A percentile compares a stretch with the other conserved stretches of the same genome.
phyloP scores from a whole-genome alignment of 2,113 vertebrate genomes.

The Rhinoptilus africanus region DNA sequence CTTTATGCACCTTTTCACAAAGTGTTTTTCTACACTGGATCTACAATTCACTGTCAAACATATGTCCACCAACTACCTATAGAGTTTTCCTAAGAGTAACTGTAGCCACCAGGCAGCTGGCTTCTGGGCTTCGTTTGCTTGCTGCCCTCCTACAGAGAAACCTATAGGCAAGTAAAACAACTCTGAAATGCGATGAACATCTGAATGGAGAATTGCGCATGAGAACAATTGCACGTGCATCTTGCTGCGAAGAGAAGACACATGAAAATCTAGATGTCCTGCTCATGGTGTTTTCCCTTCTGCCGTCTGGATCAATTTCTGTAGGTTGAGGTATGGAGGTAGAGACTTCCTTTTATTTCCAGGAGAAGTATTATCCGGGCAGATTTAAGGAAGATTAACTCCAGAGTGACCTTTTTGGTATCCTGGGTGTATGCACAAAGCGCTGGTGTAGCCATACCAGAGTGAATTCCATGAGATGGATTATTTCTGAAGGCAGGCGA shows the following conservation, averaged over 20 bases:
- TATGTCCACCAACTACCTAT: not conserved
- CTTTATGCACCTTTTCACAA: not conserved
- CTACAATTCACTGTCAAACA: not conserved
- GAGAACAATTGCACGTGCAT: not conserved
- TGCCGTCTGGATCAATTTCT: not conserved
- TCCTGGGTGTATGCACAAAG: not conserved
- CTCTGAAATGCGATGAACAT: fast-evolving
- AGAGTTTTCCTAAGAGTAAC: not conserved
- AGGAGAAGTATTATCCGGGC: not conserved
- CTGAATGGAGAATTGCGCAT: not conserved
- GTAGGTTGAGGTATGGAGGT: not conserved
- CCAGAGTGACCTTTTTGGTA: not conserved
- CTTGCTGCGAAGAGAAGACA: not conserved
- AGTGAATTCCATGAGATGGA: not conserved
- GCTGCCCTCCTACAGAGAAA: not conserved
- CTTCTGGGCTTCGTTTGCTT: not conserved
- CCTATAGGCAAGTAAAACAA: not conserved
- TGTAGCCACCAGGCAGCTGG: not conserved
- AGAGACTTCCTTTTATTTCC: not conserved
- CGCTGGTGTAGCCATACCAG: fast-evolving
- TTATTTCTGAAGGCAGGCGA: not conserved
- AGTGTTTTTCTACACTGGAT: not conserved
- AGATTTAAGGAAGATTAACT: not conserved
- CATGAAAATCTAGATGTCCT: not conserved
- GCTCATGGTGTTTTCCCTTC: not conserved